Evolutionary conservation across 2,113 vertebrate genomes (phyloP).

Genomic region (Hyla sarda): DNA sequence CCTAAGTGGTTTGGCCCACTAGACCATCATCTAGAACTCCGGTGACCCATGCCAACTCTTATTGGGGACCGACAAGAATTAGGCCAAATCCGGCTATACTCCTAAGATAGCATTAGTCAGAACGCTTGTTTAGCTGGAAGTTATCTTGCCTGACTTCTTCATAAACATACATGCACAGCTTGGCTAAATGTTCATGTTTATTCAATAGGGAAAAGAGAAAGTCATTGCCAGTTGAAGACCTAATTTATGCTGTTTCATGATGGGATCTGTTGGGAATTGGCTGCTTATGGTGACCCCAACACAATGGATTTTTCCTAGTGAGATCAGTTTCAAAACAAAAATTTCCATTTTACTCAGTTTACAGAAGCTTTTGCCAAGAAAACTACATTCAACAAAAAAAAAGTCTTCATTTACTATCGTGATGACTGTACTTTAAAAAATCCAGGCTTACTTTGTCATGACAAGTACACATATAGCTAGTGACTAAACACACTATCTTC

Average conservation of each 20-base stretch:
- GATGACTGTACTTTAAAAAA: neutral
- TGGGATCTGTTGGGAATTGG: neutral
- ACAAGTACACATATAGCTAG: conserved; percentile 13
- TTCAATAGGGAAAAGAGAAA: neutral
- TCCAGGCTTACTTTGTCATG: conserved; percentile 4
- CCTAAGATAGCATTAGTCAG: neutral
- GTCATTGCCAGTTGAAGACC: neutral
- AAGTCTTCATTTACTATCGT: neutral
- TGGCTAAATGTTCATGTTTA: neutral
- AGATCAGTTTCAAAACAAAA: conserved; percentile 11
- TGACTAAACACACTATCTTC: conserved; percentile 31
- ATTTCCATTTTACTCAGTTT: neutral
- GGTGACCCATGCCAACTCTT: neutral
- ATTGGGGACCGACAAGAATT: neutral
- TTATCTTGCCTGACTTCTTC: neutral
- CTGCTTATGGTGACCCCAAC: neutral
- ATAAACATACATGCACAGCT: neutral
- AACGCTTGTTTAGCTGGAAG: neutral
- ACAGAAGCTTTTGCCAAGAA: neutral
- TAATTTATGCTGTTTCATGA: neutral
- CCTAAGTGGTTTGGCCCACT: neutral
- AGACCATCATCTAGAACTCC: neutral
- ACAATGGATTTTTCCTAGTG: neutral
- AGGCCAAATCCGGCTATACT: no score
- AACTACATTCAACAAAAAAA: neutral